A percentile compares a stretch with the other conserved stretches of the same genome.
Conservation (phyloP, 2,113 vertebrate species). For the Chunga burmeisteri region DNA sequence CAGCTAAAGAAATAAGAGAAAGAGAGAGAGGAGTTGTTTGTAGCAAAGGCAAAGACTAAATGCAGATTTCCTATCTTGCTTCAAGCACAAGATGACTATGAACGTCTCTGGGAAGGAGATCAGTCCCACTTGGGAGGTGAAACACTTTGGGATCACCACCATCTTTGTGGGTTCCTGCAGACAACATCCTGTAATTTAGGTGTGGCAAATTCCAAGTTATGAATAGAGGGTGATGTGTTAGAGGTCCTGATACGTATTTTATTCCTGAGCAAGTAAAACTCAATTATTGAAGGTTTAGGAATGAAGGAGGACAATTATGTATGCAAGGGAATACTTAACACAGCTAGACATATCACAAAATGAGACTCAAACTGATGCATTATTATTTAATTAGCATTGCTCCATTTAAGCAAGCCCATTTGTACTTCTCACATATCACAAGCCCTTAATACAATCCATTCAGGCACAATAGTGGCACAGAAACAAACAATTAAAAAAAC, state of each 20-base stretch:
- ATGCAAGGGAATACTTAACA: constrained; percentile 14
- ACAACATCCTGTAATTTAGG: neutral
- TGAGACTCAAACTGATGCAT: constrained; percentile 31
- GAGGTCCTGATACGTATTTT: neutral
- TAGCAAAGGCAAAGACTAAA: neutral
- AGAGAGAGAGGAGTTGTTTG: neutral
- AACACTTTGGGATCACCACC: neutral
- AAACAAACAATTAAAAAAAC: neutral
- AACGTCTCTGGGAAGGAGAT: neutral
- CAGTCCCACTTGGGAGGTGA: neutral
- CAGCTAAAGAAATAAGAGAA: neutral
- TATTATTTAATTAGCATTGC: constrained; percentile 57
- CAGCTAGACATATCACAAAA: constrained; percentile 35
- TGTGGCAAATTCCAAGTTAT: neutral
- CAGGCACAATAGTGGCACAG: neutral
- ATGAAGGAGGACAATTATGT: constrained; percentile 16
- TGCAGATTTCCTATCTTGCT: neutral
- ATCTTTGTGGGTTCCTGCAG: neutral
- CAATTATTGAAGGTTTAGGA: neutral
- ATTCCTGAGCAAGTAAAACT: constrained; percentile 8
- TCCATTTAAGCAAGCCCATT: neutral
- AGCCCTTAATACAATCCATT: neutral
- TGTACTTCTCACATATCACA: neutral
- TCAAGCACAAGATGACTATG: neutral
- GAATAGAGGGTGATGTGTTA: neutral